Evolutionary conservation across 2,113 vertebrate species (phyloP).

Genomic region (Notechis scutatus): DNA sequence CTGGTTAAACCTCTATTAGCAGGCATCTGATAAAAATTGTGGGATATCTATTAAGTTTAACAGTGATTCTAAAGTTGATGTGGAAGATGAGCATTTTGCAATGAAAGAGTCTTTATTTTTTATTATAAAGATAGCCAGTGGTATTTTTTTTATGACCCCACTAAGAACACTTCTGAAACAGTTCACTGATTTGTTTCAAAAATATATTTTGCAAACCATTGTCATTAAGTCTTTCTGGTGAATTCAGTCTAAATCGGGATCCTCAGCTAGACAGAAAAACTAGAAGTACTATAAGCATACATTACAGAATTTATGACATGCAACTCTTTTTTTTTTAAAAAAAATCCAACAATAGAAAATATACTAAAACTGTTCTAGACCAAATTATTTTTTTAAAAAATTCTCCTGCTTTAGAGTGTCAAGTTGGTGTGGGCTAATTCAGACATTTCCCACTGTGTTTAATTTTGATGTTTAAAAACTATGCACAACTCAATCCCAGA

Average conservation of each 20-base stretch:
- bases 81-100: not conserved
- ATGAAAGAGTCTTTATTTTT: not conserved
- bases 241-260: not conserved
- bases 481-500: not conserved
- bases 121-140: not conserved
- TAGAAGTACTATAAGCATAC: not conserved
- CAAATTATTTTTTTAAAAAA: not conserved
- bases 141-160: not conserved
- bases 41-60: not conserved
- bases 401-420: not conserved
- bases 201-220: not conserved
- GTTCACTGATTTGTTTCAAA: not conserved
- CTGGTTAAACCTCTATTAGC: not conserved
- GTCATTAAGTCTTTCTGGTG: not conserved
- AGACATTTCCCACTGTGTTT: not conserved
- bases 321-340: not conserved
- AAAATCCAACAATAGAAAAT: not conserved
- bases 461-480: not conserved
- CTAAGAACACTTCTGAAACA: not conserved
- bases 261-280: not conserved
- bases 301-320: not conserved
- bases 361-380: not conserved
- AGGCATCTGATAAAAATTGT: not conserved
- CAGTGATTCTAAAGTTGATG: not conserved
- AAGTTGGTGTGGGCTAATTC: not conserved